Evolutionary conservation across 1,140 invertebrate species (phyloP).

Genomic region (Aphelenchoides fujianensis): DNA sequence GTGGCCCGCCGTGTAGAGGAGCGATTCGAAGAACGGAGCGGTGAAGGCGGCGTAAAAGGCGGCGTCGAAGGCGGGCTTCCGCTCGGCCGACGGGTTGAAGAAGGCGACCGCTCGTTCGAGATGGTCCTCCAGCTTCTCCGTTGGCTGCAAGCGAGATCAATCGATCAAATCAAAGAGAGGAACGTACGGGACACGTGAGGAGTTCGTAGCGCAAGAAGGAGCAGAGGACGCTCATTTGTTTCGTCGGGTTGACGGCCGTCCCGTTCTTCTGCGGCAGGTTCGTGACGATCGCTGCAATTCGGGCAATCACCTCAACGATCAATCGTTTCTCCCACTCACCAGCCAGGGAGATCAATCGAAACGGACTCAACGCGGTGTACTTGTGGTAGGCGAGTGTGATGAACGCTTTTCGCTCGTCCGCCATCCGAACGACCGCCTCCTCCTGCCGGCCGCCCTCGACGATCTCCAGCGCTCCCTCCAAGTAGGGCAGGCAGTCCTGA

Average conservation of each 20-base stretch:
- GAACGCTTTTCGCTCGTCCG: constrained; percentile 9
- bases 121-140: constrained; percentile 16
- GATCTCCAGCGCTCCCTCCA: constrained; percentile 1
- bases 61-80: constrained; percentile 19
- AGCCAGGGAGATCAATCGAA: constrained; percentile 20
- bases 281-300: neutral
- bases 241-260: neutral
- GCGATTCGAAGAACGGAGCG: constrained; percentile 22
- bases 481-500: neutral
- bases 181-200: constrained; percentile 25
- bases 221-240: constrained; percentile 7
- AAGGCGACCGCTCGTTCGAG: constrained; percentile 14
- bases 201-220: constrained; percentile 28
- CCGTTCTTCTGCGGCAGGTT: neutral
- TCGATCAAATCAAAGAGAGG: neutral
- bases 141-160: constrained; percentile 17
- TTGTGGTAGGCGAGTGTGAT: constrained; percentile 33
- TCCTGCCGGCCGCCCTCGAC: neutral
- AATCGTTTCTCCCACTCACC: constrained; percentile 21
- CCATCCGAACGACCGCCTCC: neutral
- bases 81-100: constrained; percentile 18
- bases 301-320: neutral
- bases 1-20: constrained; percentile 6
- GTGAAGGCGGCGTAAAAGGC: constrained; percentile 25
- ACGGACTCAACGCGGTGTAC: constrained; percentile 22